Percentiles rank a stretch among this genome's conserved stretches.
Conservation (phyloP, 2,888 invertebrate genomes). For the Troilus luridus region DNA sequence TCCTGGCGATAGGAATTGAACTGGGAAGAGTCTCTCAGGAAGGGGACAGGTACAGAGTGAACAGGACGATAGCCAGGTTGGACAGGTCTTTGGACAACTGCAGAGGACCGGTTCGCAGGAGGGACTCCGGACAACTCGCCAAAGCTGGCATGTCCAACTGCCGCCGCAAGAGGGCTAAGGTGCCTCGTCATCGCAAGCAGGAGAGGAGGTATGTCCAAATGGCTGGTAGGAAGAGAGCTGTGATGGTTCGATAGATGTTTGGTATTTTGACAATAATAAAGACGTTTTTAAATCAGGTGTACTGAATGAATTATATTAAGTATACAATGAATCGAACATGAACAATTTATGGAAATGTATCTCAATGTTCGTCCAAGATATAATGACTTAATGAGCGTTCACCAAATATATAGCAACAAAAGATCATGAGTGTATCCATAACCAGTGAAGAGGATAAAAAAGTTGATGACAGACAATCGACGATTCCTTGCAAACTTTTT, state of each 20-base stretch:
- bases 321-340: neutral
- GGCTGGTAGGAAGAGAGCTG: neutral
- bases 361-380: neutral
- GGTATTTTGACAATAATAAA: neutral
- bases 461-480: too few relatives aligned
- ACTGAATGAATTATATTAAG: neutral
- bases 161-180: neutral
- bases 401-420: neutral
- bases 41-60: neutral
- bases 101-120: neutral
- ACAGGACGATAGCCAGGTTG: neutral
- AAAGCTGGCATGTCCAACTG: neutral
- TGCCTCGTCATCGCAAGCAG: neutral
- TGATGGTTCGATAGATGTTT: neutral
- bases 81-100: conserved; percentile 22
- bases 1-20: neutral
- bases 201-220: neutral
- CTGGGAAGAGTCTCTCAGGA: neutral
- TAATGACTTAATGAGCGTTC: neutral
- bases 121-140: neutral
- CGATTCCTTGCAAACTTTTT: too few relatives aligned
- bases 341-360: neutral
- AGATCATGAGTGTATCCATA: too few relatives aligned
- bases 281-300: neutral
- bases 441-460: too few relatives aligned